A percentile compares a stretch with the other conserved stretches of the same genome.
Evolutionary conservation across 2,888 invertebrate species (phyloP).

Genomic region (Caenorhabditis sp.): DNA sequence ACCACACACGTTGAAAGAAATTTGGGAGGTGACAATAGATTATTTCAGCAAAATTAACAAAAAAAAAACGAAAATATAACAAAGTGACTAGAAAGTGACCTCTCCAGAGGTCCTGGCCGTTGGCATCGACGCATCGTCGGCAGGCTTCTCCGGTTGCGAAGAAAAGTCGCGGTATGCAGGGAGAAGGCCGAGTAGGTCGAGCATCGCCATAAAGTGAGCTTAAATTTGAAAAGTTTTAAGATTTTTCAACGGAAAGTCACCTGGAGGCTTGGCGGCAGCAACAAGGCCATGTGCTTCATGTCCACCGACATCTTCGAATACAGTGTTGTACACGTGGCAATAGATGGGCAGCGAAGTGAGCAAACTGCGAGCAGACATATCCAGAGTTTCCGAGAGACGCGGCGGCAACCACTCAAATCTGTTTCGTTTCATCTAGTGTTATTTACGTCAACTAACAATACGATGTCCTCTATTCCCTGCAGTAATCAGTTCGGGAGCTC

Average conservation of each 20-base stretch:
- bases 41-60: slow-evolving; percentile 24
- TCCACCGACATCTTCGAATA: slow-evolving; percentile 52
- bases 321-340: slow-evolving; percentile 65
- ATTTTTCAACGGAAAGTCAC: slow-evolving; percentile 19
- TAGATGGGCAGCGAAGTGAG: slow-evolving; percentile 63
- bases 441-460: no score
- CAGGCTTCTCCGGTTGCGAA: slow-evolving; percentile 11
- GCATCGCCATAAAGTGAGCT: slow-evolving; percentile 67
- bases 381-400: slow-evolving; percentile 31
- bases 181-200: slow-evolving; percentile 57
- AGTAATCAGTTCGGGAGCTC: slow-evolving; percentile 47
- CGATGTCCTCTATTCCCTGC: slow-evolving; percentile 37
- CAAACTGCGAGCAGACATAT: background rate
- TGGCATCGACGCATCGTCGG: background rate
- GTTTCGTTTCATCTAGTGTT: no score
- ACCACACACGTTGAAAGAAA: no score
- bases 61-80: background rate
- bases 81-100: slow-evolving; percentile 6
- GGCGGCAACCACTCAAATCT: slow-evolving; percentile 51
- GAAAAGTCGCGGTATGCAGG: slow-evolving; percentile 28
- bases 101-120: slow-evolving; percentile 22
- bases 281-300: slow-evolving; percentile 57
- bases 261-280: slow-evolving; percentile 61
- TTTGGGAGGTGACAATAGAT: no score
- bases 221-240: slow-evolving; percentile 20